Conservation (phyloP, 2,888 invertebrate genomes). For the Boloria euphrosyne region DNA sequence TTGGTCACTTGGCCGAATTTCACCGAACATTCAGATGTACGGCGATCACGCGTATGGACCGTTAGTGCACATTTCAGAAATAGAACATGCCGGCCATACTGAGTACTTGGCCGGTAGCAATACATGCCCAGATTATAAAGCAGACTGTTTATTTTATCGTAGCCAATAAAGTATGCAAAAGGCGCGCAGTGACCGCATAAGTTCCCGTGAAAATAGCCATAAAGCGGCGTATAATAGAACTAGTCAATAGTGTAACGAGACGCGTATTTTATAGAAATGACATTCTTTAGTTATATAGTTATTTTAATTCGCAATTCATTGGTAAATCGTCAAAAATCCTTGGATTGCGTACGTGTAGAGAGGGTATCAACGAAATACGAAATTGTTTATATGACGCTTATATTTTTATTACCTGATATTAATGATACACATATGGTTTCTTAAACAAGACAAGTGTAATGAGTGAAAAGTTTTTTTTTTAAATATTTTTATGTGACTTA, state of each 20-base stretch:
- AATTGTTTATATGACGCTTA: too few species aligned
- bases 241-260: conserved; percentile 40
- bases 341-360: too few species aligned
- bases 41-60: conserved; percentile 75
- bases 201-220: conserved; percentile 54
- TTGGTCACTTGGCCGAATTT: conserved; percentile 71
- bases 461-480: too few species aligned
- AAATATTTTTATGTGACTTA: too few species aligned
- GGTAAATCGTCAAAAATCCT: too few species aligned
- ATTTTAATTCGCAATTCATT: not conserved
- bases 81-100: conserved; percentile 79
- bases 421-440: too few species aligned
- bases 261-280: conserved; percentile 15
- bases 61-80: conserved; percentile 81
- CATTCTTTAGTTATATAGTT: conserved; percentile 24
- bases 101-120: conserved; percentile 70
- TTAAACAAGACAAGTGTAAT: too few species aligned
- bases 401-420: too few species aligned
- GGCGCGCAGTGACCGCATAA: conserved; percentile 56
- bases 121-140: conserved; percentile 75
- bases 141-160: conserved; percentile 75
- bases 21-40: conserved; percentile 76
- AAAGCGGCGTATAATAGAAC: conserved; percentile 46
- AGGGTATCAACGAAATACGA: too few species aligned
- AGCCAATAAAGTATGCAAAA: conserved; percentile 70